Base-by-base conservation (phyloP, 2,888 invertebrate genomes). In the Macrophya alboannulata region DNA sequence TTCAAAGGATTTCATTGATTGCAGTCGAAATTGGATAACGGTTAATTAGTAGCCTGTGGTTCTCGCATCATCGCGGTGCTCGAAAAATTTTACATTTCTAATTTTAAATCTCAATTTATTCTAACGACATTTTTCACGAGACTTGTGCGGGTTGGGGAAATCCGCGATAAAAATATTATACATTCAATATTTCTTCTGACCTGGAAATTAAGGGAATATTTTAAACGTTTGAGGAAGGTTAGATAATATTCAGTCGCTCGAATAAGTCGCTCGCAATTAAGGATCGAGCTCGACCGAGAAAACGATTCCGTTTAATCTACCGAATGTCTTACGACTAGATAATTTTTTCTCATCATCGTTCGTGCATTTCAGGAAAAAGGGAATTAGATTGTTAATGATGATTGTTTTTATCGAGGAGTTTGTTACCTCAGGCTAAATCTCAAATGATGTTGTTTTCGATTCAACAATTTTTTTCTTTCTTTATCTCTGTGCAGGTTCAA, bases 1-100 rank as follows among this genome's bases (percentile, higher is more conserved):
- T 77, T 77, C 37, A 17, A 17, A 51, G 37, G 4, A 31, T 31
- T 55, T 9, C 17, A 55, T 77, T 77, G 55, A 77, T 77, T 77
- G 25, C 48, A 17, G 37, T n/a, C 48, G 17, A 77, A 55, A 76
- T 25, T 76, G 72, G 72, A 4, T 45, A 17, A 68, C 37, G 37
- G 1, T 37, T 25, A 45, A 74, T 48, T 74, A 45, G 21, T 45
- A 74, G 5, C 45, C 45, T 74, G 45, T 21, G 31, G 25, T 45
- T 25, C 25, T 74, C 43, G 25, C 48, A 45, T 74, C 21, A 74
- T 74, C 21, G 45, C 1, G 3, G 45, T 10, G 12, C 12, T 21
- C 45, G 17, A 31, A 37, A 31, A 37, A 31, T 37, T 68, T 37
- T 68, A 37, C 17, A 68, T 68, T 68, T 37, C 17, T 68, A 31